Evolutionary conservation across 2,888 invertebrate genomes (phyloP), one percentile per base, ranked within the genome.

Genomic region (Junonia oenone): DNA sequence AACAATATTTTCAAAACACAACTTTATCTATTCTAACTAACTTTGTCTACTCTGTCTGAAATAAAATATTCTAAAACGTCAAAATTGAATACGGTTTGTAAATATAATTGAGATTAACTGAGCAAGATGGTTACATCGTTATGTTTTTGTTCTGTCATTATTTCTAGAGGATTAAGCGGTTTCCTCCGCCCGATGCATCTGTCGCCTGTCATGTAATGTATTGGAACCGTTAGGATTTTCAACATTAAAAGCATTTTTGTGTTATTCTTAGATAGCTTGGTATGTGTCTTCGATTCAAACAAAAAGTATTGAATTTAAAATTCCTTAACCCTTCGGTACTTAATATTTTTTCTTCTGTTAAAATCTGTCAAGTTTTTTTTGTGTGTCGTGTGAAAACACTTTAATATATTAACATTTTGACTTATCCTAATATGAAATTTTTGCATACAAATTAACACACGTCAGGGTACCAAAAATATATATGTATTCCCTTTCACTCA

Each of bases 161-260:
- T 72, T 71, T 60, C 68, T 59, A 63, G 65, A 54, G 70, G 71
- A 76, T 75, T 75, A 76, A 68, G 65, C 66, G 69, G 69, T 71
- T 66, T 69, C 63, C 64, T 58, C 35, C 55, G 59, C 55, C 54
- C 60, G 52, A 22, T 59, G 53, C 68, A 67, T 68, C 71, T 74
- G 73, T 67, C 69, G 59, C 56, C 53, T 64, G 60, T 59, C 70
- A 69, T 65, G 61, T 55, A 45, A 29, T 17, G 31, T 50, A 38
- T 56, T 6, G 29, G 22, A 38, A 46, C 19, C 37, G 40, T 43
- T 51, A 19, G 51, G 46, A 37, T 51, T 52, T 35, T 31, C 26
- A 53, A 46, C 49, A 54, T 45, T 50, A 48, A 53, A 53, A 57
- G 40, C 33, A 22, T 46, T 51, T 46, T 55, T 26, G 45, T 31